Percentiles rank a stretch among this genome's conserved stretches.
These are phyloP conservation scores for Parazoanthus darwini DNA, from an alignment of 92 coral and sea anemone genomes.

Conservation along the genomic window DNA sequence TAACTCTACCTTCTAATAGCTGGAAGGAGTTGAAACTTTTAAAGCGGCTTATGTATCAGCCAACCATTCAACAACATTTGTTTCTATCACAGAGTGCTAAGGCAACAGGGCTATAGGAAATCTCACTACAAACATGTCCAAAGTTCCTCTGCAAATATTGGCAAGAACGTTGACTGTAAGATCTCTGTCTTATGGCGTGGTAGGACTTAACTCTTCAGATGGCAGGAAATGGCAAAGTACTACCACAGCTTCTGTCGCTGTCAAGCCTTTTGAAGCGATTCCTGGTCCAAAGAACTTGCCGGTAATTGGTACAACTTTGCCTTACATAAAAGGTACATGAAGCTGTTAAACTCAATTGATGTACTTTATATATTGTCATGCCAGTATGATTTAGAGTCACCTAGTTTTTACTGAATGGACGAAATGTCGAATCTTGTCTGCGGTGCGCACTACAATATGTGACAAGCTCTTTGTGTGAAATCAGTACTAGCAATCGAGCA, in stretches of 20 bases:
- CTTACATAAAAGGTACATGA: conserved; percentile 33
- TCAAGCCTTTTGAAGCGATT: conserved; percentile 34
- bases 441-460: no score
- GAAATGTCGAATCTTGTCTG: no score
- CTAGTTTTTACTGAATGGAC: no score
- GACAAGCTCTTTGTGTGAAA: no score
- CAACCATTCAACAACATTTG: neutral
- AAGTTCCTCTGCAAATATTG: neutral
- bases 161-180: neutral
- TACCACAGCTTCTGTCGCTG: neutral
- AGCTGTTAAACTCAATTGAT: neutral
- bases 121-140: neutral
- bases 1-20: no score
- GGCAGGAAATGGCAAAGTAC: conserved; percentile 29
- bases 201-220: neutral
- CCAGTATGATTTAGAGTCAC: no score
- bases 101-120: neutral
- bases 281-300: conserved; percentile 34
- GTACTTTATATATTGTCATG: no score
- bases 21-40: no score
- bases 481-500: no score
- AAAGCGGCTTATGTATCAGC: neutral
- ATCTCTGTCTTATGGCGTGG: conserved; percentile 1
- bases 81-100: neutral
- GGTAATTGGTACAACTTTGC: conserved; percentile 29